These are phyloP conservation scores for Galaxias olidus DNA, from an alignment of 2,797 vertebrate species.

Conservation along the genomic window DNA sequence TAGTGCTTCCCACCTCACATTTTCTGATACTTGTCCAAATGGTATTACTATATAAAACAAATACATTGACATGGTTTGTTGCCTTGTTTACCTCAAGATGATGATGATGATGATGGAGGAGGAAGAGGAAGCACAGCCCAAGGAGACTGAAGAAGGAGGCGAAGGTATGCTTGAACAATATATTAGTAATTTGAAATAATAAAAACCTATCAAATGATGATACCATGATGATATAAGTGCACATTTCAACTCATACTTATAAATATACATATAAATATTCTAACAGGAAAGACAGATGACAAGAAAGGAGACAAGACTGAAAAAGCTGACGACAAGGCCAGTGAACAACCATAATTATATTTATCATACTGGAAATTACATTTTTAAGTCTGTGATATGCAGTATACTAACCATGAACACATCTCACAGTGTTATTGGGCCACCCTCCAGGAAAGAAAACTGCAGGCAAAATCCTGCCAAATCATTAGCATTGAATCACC, in stretches of 20 bases:
- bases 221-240: not conserved
- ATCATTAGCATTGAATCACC: no score
- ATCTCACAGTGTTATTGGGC: no score
- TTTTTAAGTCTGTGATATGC: not conserved
- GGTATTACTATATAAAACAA: no score
- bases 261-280: conserved; percentile 1
- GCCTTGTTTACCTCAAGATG: conserved; percentile 56
- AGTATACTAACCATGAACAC: no score
- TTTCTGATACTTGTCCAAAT: no score
- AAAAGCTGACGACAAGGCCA: conserved; percentile 88
- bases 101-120: conserved; percentile 93
- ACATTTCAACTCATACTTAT: not conserved
- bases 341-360: not conserved
- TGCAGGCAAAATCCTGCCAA: no score
- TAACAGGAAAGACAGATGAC: conserved; percentile 84
- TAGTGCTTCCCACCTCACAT: no score
- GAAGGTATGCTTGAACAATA: conserved; percentile 69
- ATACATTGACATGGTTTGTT: not conserved
- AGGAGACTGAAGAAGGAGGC: conserved; percentile 82
- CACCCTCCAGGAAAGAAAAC: no score
- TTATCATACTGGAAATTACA: not conserved
- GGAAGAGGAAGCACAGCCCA: conserved; percentile 83
- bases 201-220: not conserved
- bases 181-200: not conserved
- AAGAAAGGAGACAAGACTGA: conserved; percentile 90